Evolutionary conservation across 1,140 invertebrate genomes (phyloP).

Genomic region (Danaus plexippus): DNA sequence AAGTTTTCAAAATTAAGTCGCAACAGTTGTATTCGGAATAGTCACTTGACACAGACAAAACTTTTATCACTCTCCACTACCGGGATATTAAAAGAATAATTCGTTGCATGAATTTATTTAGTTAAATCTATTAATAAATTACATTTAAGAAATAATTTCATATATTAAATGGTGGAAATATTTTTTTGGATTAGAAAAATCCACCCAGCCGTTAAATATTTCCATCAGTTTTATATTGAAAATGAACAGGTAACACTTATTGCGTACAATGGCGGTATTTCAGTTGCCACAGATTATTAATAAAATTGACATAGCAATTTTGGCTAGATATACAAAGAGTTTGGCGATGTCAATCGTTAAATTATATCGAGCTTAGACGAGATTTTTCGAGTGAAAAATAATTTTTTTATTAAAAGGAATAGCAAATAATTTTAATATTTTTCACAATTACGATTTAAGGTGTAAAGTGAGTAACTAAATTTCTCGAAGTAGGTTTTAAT

Average conservation of each 20-base stretch:
- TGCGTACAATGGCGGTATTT: conserved; percentile 15
- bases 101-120: conserved; percentile 41
- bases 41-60: no score
- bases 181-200: conserved; percentile 44
- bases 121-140: conserved; percentile 26
- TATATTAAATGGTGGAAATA: conserved; percentile 31
- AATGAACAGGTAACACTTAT: conserved; percentile 3
- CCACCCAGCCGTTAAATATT: conserved; percentile 56
- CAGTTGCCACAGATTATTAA: no score
- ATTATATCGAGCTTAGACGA: no score
- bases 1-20: no score
- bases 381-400: background rate
- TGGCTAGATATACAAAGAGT: no score
- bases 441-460: background rate
- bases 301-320: no score
- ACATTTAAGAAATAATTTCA: conserved; percentile 14
- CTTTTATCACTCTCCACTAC: no score
- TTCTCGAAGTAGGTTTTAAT: no score
- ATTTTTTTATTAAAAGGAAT: background rate
- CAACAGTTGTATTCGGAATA: no score
- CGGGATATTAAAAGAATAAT: conserved; percentile 1
- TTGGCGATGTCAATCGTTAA: no score
- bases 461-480: no score
- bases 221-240: conserved; percentile 21
- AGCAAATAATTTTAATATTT: conserved; percentile 1